Evolutionary conservation across 2,797 vertebrate genomes (phyloP).

Genomic region (Amphiprion clarkii): DNA sequence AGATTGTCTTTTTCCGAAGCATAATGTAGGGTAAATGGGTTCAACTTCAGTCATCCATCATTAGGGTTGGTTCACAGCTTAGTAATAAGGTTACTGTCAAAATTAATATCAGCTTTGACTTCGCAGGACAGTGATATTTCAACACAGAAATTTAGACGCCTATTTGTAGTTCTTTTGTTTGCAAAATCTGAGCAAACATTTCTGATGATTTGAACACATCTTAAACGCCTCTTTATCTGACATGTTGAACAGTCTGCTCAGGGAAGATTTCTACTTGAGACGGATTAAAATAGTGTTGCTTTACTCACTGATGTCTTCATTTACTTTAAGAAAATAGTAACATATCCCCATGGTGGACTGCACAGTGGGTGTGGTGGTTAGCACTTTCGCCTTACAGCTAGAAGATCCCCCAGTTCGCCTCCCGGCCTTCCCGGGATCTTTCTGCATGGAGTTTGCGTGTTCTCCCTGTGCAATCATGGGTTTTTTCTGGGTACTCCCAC

Average conservation of each 20-base stretch:
- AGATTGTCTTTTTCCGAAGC: slow-evolving; percentile 56
- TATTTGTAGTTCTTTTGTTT: neutral
- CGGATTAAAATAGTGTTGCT: too few relatives aligned
- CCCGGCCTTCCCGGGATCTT: too few relatives aligned
- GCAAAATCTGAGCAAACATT: neutral
- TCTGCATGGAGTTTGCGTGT: too few relatives aligned
- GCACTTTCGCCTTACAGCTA: too few relatives aligned
- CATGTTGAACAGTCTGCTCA: neutral
- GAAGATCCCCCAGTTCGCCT: too few relatives aligned
- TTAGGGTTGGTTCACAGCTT: slow-evolving; percentile 23
- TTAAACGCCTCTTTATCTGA: neutral
- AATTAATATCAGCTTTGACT: slow-evolving; percentile 22
- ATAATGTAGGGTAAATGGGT: slow-evolving; percentile 71
- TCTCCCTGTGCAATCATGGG: too few relatives aligned
- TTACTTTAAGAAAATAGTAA: neutral
- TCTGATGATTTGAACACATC: neutral
- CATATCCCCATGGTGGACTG: neutral
- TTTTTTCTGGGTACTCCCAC: too few relatives aligned
- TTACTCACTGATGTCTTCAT: neutral
- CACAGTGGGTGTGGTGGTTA: too few relatives aligned
- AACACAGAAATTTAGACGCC: neutral
- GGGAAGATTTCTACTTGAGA: neutral
- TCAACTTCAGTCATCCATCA: slow-evolving; percentile 73
- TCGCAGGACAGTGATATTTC: neutral
- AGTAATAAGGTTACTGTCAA: slow-evolving; percentile 32